Conservation (phyloP, 2,797 vertebrate species). For the Gephyroberyx darwinii region DNA sequence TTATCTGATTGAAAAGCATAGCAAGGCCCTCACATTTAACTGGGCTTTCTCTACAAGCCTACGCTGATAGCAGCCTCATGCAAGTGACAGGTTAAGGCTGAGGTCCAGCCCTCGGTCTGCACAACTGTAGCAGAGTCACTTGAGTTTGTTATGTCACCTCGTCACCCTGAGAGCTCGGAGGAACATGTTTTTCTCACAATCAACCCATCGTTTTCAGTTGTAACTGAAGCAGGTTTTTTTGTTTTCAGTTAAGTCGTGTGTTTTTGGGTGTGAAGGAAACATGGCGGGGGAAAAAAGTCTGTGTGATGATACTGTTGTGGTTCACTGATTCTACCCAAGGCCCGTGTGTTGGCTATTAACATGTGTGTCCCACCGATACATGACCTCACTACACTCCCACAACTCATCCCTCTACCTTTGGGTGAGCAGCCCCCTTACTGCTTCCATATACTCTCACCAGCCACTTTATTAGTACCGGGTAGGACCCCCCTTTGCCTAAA, state of each 20-base stretch:
- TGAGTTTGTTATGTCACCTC: constrained; percentile 35
- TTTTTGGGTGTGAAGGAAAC: constrained; percentile 72
- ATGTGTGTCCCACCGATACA: constrained; percentile 53
- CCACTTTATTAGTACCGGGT: too few species aligned
- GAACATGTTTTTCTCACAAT: constrained; percentile 20
- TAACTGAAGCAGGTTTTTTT: constrained; percentile 35
- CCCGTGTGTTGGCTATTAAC: constrained; percentile 66
- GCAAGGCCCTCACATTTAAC: constrained; percentile 64
- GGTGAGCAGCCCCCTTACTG: constrained; percentile 18
- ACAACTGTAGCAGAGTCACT: constrained; percentile 42
- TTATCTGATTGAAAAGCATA: constrained; percentile 75
- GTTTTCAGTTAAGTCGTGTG: constrained; percentile 61
- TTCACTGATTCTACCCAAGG: constrained; percentile 43
- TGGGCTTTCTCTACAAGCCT: constrained; percentile 50
- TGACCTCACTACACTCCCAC: constrained; percentile 59
- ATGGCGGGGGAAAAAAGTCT: constrained; percentile 68
- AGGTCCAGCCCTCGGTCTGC: constrained; percentile 28
- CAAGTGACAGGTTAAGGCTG: constrained; percentile 25
- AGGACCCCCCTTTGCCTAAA: too few species aligned
- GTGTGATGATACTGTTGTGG: constrained; percentile 65
- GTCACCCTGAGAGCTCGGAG: constrained; percentile 15
- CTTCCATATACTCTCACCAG: not conserved
- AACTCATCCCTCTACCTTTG: constrained; percentile 20
- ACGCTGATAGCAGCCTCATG: too few species aligned
- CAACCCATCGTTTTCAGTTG: constrained; percentile 21